Conservation (phyloP, 2,113 vertebrate genomes). For the Panthera leo region DNA sequence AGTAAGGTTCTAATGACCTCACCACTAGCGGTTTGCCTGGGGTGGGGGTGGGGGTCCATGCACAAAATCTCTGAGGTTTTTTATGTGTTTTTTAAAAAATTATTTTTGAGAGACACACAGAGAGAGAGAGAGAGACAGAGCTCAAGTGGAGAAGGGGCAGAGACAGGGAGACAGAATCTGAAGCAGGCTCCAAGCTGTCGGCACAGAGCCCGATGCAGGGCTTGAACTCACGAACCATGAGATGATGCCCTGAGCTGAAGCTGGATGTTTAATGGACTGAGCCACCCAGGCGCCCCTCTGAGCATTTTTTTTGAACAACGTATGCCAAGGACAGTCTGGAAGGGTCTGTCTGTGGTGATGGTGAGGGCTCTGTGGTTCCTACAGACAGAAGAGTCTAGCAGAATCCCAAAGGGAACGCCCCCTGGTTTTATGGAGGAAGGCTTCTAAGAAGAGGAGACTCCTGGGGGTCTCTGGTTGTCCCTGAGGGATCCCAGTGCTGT, state of each 20-base stretch:
- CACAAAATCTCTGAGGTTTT: background rate
- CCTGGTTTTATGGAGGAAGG: background rate
- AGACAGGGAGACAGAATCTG: too few species aligned
- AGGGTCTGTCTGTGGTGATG: background rate
- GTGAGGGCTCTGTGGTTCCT: background rate
- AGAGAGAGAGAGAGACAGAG: too few species aligned
- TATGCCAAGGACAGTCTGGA: background rate
- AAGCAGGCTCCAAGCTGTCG: too few species aligned
- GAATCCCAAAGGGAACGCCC: background rate
- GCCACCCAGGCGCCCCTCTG: too few species aligned
- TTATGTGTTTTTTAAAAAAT: too few species aligned
- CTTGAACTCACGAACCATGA: too few species aligned
- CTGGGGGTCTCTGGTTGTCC: background rate
- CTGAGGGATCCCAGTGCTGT: rapidly evolving
- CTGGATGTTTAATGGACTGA: too few species aligned
- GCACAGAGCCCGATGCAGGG: too few species aligned
- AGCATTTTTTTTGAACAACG: rapidly evolving
- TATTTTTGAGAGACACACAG: too few species aligned
- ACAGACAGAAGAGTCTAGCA: background rate
- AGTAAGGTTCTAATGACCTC: background rate
- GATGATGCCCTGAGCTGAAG: too few species aligned
- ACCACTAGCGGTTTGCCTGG: background rate
- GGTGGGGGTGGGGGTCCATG: background rate
- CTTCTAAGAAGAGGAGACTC: background rate
- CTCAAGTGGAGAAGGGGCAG: too few species aligned